Percentiles rank a stretch among this genome's conserved stretches.
These are phyloP conservation scores for Zapus hudsonius DNA, from an alignment of 2,113 vertebrate species.

Conservation along the genomic window DNA sequence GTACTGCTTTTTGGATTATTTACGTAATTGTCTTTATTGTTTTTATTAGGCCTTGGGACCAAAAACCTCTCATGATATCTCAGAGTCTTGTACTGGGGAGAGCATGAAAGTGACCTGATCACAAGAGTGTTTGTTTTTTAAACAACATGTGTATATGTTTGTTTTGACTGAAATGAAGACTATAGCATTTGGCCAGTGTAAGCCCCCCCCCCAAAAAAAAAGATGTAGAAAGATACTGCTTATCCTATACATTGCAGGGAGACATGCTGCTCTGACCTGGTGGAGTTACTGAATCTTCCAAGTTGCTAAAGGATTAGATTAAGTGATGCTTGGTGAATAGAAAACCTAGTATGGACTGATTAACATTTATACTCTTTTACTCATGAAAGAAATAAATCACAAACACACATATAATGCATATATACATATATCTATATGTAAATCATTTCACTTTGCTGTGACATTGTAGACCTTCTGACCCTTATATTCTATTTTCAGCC, in stretches of 20 bases:
- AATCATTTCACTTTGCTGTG: no score
- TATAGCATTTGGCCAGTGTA: neutral
- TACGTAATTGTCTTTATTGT: neutral
- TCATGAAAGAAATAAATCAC: neutral
- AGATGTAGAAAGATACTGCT: no score
- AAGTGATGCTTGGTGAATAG: neutral
- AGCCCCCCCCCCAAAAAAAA: no score
- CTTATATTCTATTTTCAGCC: no score
- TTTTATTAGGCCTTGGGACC: neutral
- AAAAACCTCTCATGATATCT: neutral
- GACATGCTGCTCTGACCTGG: neutral
- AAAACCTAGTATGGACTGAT: neutral
- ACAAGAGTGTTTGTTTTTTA: no score
- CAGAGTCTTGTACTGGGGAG: neutral
- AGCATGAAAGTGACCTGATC: neutral
- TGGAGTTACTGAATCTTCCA: neutral
- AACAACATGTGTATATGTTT: no score
- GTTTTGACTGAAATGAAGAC: neutral
- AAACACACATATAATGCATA: no score
- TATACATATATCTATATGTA: no score
- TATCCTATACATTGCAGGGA: no score
- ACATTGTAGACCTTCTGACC: no score
- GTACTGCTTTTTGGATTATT: neutral
- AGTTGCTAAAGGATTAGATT: neutral
- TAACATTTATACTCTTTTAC: neutral